Evolutionary conservation across 2,888 invertebrate genomes (phyloP), one percentile per base, ranked within the genome.

Genomic region (Lobophora halterata): DNA sequence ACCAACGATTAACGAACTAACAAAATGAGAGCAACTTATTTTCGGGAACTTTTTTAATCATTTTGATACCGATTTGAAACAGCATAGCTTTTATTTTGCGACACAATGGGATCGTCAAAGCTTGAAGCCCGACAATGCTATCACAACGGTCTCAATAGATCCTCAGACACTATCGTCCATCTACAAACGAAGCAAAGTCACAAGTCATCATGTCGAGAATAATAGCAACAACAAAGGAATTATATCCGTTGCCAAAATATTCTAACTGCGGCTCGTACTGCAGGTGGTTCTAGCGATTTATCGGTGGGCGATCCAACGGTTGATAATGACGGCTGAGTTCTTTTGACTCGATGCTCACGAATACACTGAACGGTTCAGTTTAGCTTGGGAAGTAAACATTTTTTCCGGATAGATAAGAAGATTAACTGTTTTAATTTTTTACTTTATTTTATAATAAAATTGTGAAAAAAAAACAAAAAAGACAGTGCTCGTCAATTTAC

Each of bases 171-270:
- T 69, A 73, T 75, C 73, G 62, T 33, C 47, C 58, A 72, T 70
- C 69, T 61, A 53, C 58, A 56, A 65, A 67, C 58, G 64, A 58
- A 63, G 55, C 52, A 58, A 65, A 74, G 71, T 60, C 54, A 65
- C 73, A 49, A 82, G 75, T 82, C 81, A 83, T 80, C 71, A 59
- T 67, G 58, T 55, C 61, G 72, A 70, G 77, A 79, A 82, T 81
- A 80, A 81, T 80, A 71, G 76, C 69, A 62, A 64, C 60, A 74
- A 83, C 82, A 83, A 83, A 80, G 79, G 83, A 82, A 80, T 80
- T 78, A 80, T 71, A 79, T 73, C 64, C 65, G 70, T 70, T 77
- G 80, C 78, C 79, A 79, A 82, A 82, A 75, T 70, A 67, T 69
- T 69, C 71, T 75, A 71, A 71, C 65, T 68, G 50, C 58, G 61